Conservation (phyloP, 2,113 vertebrate genomes). For the Corythornis vintsioides region DNA sequence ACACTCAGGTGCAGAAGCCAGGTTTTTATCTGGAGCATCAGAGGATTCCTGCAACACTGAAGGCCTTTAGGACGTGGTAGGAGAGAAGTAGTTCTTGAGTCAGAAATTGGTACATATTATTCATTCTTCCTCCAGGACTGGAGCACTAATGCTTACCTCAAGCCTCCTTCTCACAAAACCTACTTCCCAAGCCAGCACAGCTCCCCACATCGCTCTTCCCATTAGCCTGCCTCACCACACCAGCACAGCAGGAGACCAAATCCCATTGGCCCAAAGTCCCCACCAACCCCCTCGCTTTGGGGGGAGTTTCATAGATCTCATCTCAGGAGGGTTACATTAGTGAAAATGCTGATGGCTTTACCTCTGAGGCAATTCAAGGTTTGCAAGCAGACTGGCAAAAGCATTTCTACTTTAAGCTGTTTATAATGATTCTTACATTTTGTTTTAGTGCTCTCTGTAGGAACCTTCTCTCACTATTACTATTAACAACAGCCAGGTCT, state of each 20-base stretch:
- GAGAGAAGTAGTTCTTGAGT: neutral
- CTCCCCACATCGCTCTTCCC: neutral
- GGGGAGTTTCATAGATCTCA: neutral
- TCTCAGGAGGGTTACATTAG: neutral
- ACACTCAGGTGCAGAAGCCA: neutral
- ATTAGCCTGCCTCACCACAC: neutral
- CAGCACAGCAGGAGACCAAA: neutral
- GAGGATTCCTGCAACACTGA: neutral
- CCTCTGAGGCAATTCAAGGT: neutral
- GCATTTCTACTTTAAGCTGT: neutral
- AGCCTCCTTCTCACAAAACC: neutral
- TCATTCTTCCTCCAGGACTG: neutral
- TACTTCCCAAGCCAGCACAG: neutral
- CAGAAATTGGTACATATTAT: neutral
- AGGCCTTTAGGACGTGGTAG: neutral
- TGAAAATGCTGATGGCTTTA: neutral
- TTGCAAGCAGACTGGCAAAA: neutral
- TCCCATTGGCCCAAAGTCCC: neutral
- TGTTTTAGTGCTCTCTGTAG: slow-evolving; percentile 81
- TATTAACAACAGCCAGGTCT: slow-evolving; percentile 83
- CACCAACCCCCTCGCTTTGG: no score
- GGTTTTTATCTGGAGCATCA: neutral
- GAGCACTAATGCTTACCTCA: neutral
- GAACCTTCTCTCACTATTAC: slow-evolving; percentile 87
- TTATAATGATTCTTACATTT: slow-evolving; percentile 8